Evolutionary conservation across 1,140 invertebrate genomes (phyloP).

Genomic region (Holotrichia oblita): DNA sequence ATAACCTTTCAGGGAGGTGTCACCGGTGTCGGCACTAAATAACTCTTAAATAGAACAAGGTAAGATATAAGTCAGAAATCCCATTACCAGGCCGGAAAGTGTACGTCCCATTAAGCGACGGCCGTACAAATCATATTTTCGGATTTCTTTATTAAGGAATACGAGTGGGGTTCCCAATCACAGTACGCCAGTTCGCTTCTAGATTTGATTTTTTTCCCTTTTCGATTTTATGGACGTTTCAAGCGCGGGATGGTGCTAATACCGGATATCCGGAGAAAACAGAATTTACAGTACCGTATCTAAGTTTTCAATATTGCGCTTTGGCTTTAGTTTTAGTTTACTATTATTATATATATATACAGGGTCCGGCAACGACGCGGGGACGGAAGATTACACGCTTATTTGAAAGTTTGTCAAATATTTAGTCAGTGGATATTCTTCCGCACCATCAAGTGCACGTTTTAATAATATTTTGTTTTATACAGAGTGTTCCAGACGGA

Average conservation of each 20-base stretch:
- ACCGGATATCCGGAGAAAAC: too few species aligned
- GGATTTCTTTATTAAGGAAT: not conserved
- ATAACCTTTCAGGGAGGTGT: conserved; percentile 2
- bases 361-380: too few species aligned
- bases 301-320: too few species aligned
- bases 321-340: too few species aligned
- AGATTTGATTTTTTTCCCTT: not conserved
- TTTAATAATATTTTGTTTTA: too few species aligned
- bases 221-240: not conserved
- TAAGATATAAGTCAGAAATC: conserved; percentile 8
- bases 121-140: conserved; percentile 2
- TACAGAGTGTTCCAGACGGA: too few species aligned
- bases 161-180: not conserved
- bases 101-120: not conserved
- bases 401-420: too few species aligned
- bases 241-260: not conserved
- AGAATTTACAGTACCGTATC: too few species aligned
- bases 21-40: not conserved
- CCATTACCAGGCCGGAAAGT: conserved; percentile 5
- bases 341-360: too few species aligned
- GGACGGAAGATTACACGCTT: too few species aligned
- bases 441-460: too few species aligned
- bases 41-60: conserved; percentile 6
- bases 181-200: not conserved
- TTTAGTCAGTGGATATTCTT: too few species aligned